Evolutionary conservation across 2,888 invertebrate genomes (phyloP), one percentile per base, ranked within the genome.

Genomic region (Sycophila texana): DNA sequence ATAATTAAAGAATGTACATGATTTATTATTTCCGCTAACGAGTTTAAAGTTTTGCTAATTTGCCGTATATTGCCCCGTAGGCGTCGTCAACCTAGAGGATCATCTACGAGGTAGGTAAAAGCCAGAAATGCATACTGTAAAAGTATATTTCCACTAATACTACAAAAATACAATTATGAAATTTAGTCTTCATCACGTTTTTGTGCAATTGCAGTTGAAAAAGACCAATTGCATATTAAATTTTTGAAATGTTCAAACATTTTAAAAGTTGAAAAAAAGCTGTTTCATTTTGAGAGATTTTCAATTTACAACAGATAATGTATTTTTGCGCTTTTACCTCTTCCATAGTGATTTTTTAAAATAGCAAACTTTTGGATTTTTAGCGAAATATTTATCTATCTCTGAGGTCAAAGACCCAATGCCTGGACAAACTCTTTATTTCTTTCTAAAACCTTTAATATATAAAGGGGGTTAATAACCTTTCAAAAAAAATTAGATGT

Each of bases 301-400:
- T 58, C 47, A 67, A 60, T 58, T 30, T 58, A 53, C 58, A 58
- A 58, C 51, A 77, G 20, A 49, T 55, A 75, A 79, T 79, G 79
- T 79, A 79, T 79, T 79, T 79, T 79, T 79, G 79, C 72, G 79
- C 75, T 79, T 79, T 79, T 79, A 79, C 75, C 79, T 75, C 75
- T 79, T 72, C 67, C 67, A 74, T 66, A 70, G 70, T 65, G 65
- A 79, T 79, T 74, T 63, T 71, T 71, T 55, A 0, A 72, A 66
- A 66, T 55, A 53, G 26, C 30, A 67, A 61, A 53, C 66, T 67
- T 71, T 73, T 67, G 67, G 20, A 60, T 73, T 67, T 67, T 61
- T 55, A 60, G 66, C 73, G 51, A 73, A 58, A 73, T 67, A 66
- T 67, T 71, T 26, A 65, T 63, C 58, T 78, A 78, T 68, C 30